Evolutionary conservation across 64 coral and sea anemone genomes (phyloP), one percentile per base, ranked within the genome.

Genomic region (Dendrophyllia cribrosa): DNA sequence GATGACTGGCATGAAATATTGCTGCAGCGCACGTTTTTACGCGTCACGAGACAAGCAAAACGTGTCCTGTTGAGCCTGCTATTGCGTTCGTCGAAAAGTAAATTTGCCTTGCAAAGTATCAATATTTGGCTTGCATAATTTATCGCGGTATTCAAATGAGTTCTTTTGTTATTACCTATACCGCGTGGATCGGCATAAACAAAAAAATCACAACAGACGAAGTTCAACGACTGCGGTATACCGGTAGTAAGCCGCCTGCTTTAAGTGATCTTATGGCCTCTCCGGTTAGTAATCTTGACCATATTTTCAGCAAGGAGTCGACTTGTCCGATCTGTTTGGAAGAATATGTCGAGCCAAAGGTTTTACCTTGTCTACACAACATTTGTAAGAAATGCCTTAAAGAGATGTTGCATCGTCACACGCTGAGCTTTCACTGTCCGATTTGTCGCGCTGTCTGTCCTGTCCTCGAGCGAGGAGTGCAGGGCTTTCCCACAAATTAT

Each of bases 251-350:
- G 34, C 34, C 48, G 75, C 51, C 8, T 6, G 50, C 59, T 79
- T 79, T 13, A 16, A 59, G 25, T 2, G 9, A 68, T 22, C 55
- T 13, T 4, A 84, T 84, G 80, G 80, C 80, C 48, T 84, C 80
- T 3, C 61, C 80, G 16, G 80, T 84, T 14, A 63, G 44, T 66
- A 84, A 84, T 46, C 11, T 84, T 10, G 80, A 84, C 51, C 80
- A 84, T 14, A 68, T 84, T 84, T 86, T 86, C 22, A 73, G 81
- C 60, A 76, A 92, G 43, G 90, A 92, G 21, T 86, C 48, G 2
- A 76, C 44, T 10, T 96, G 94, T 70, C 90, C 90, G 8, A 88
- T 96, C 1, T 96, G 94, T 48, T 82, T 96, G 43, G 94, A 96
- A 6, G 94, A 92, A 51, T 96, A 87, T 64, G 70, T 52, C 12